Evolutionary conservation across 2,797 vertebrate genomes (phyloP).

Genomic region (Crocodylus rhombifer): DNA sequence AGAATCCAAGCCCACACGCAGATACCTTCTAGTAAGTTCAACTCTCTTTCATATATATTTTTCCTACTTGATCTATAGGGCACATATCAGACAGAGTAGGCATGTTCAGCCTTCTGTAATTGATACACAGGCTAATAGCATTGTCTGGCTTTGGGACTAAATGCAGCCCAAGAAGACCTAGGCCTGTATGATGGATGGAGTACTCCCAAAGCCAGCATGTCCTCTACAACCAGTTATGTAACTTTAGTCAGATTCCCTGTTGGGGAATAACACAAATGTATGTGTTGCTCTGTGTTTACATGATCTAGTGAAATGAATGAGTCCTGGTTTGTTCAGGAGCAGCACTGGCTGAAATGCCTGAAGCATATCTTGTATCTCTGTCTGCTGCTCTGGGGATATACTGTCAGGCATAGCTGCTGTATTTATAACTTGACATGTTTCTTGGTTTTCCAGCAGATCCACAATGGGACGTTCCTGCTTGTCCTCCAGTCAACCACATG

Average conservation of each 20-base stretch:
- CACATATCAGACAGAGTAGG: background rate
- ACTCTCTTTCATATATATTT: slow-evolving; percentile 19
- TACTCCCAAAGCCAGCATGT: background rate
- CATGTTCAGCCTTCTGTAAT: background rate
- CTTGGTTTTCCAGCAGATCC: background rate
- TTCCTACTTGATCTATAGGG: background rate
- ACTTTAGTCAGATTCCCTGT: background rate
- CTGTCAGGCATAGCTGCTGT: rapidly evolving
- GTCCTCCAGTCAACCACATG: background rate
- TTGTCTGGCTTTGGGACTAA: background rate
- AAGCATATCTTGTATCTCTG: background rate
- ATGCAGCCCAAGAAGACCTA: rapidly evolving
- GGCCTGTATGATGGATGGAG: background rate
- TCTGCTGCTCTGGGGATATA: rapidly evolving
- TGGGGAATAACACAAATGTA: background rate
- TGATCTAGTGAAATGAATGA: background rate
- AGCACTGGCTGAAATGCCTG: background rate
- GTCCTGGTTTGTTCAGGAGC: background rate
- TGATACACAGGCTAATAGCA: background rate
- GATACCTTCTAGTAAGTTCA: background rate
- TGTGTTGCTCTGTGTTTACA: background rate
- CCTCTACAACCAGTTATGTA: background rate
- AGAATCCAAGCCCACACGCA: background rate
- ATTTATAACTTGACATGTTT: rapidly evolving
- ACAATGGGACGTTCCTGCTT: background rate